Evolutionary conservation across 2,797 vertebrate genomes (phyloP), one percentile per base, ranked within the genome.

Genomic region (Triplophysa yarkandensis): DNA sequence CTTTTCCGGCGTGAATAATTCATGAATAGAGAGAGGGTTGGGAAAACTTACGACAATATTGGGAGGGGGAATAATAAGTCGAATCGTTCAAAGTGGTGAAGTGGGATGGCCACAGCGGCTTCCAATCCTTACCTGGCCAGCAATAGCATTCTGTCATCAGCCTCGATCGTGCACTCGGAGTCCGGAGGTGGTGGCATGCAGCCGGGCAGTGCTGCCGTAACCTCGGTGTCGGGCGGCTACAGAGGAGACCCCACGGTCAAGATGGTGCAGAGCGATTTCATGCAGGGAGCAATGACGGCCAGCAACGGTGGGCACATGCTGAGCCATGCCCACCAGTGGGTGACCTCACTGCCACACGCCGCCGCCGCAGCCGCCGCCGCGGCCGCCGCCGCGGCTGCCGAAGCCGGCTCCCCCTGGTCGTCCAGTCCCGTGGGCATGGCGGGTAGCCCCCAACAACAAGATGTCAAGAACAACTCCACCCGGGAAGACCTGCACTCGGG

Each of bases 181-280:
- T 93, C 94, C 39, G 92, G 94, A 80, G 92, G 88, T 39, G 92
- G 92, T 62, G 93, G 93, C 80, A 96, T 97, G 95, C 95, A 96
- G 90, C 94, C 95, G 17, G 94, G 94, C 80, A 92, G 92, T 89
- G 88, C 92, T 74, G 92, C 93, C 48, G 93, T 95, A 85, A 94
- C 94, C 88, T 94, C 95, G 52, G 92, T 92, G 80, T 91, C 93
- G 55, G 91, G 91, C 32, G 95, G 93, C 73, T 98, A 96, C 93
- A 92, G 96, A 69, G 94, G 94, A 82, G 95, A 97, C 86, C 93
- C 95, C 34, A 86, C 94, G n/a, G 89, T 92, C 43, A 97, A 98
- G 92, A 97, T 97, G 95, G 95, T 95, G 80, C 95, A 98, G 90
- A 95, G 95, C 82, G 95, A 98, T 90, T 98, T 98, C 90, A 96